These are phyloP conservation scores for Atherinosoma microstoma DNA, from an alignment of 2,797 vertebrate species.

Conservation along the genomic window DNA sequence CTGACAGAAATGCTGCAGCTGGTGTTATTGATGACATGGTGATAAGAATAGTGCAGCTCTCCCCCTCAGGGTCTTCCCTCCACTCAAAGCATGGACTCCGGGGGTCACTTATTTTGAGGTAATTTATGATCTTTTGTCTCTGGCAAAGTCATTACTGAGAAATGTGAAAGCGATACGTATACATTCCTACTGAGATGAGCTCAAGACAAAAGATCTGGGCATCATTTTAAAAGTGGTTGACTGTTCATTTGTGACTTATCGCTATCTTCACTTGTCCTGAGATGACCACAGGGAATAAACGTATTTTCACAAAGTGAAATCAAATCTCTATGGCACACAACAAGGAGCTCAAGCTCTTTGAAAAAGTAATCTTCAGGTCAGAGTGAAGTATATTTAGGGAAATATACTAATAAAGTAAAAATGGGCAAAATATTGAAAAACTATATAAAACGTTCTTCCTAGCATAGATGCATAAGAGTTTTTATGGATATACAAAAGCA, in stretches of 20 bases:
- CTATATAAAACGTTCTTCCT: background rate
- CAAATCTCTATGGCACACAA: background rate
- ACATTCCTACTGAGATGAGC: conserved; percentile 4
- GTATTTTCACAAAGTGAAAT: background rate
- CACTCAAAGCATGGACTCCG: conserved; percentile 11
- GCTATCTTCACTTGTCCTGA: background rate
- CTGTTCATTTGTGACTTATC: background rate
- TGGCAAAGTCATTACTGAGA: conserved; percentile 15
- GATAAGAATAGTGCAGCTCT: conserved; percentile 12
- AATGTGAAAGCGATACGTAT: background rate
- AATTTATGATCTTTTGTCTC: conserved; percentile 34
- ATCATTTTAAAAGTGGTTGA: background rate
- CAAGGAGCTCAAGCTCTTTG: background rate
- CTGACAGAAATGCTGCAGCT: conserved; percentile 29
- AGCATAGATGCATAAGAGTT: too few species aligned
- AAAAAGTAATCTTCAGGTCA: background rate
- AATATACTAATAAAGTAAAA: background rate
- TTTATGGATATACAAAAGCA: too few species aligned
- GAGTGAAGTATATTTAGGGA: background rate
- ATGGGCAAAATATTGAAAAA: background rate
- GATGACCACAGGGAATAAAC: background rate
- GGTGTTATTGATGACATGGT: conserved; percentile 43
- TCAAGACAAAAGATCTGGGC: conserved; percentile 22
- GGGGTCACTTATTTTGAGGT: conserved; percentile 7
- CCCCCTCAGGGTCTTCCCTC: conserved; percentile 8